Percentiles rank a stretch among this genome's conserved stretches.
These are phyloP conservation scores for Lipophrys pholis DNA, from an alignment of 2,113 vertebrate species.

Conservation along the genomic window DNA sequence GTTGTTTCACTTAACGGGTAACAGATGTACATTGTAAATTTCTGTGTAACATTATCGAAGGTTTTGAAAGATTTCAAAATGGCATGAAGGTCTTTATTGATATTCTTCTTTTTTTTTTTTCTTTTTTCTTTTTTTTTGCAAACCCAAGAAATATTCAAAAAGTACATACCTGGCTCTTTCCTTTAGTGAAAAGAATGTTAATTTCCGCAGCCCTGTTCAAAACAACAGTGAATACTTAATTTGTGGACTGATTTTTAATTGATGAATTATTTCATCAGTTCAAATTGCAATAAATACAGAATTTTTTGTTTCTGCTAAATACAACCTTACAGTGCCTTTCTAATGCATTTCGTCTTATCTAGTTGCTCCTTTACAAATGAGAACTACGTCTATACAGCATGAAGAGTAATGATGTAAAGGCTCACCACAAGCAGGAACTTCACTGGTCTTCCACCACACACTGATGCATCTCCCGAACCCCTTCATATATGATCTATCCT, in stretches of 20 bases:
- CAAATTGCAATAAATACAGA: no score
- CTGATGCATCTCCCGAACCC: neutral
- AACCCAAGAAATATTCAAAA: no score
- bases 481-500: slow-evolving; percentile 54
- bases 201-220: slow-evolving; percentile 47
- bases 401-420: neutral
- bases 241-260: no score
- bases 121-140: no score
- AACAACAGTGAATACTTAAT: neutral
- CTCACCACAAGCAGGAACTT: slow-evolving; percentile 58
- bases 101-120: neutral
- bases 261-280: no score
- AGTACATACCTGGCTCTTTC: slow-evolving; percentile 35
- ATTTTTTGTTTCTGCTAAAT: no score
- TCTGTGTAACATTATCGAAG: neutral
- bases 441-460: slow-evolving; percentile 48
- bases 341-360: no score
- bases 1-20: neutral
- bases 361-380: neutral
- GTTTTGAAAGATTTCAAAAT: no score
- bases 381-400: neutral
- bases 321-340: no score
- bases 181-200: slow-evolving; percentile 23
- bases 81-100: neutral
- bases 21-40: neutral